Base-by-base conservation (phyloP, 2,797 vertebrate genomes). In the Fundulus diaphanus region DNA sequence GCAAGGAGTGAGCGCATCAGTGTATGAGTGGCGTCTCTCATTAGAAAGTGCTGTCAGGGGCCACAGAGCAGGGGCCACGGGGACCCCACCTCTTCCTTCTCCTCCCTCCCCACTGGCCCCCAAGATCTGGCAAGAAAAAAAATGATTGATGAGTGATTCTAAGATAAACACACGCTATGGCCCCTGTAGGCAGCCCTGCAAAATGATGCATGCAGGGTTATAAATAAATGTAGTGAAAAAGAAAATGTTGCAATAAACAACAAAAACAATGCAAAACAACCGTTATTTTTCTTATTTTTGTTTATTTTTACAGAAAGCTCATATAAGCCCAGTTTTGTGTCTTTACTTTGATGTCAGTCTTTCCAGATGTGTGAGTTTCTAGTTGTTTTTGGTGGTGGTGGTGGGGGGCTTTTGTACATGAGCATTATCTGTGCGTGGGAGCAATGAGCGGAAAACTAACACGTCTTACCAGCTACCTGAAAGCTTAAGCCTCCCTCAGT, bases 111-210 rank as follows among this genome's bases (percentile, higher is more conserved):
- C 72, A 77, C 85, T 84, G 89, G 92, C 93, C 92, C 92, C 87
- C 85, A 93, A 94, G 93, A 94, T 92, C 85, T 46, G 77, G 85
- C 88, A 63, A 79, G 73, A 52, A 54, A 56, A 87, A 87, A 92
- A 93, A 91, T 94, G 95, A 96, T 96, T 94, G 95, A 96, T 96
- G 95, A 95, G 92, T 93, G 90, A 95, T 94, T 88, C 91, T 79
- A 92, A 94, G 94, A 94, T 93, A 95, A 94, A 95, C 94, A 94
- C 82, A 87, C 72, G 73, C 76, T 86, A 71, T 37, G 81, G 88
- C 85, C 93, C 93, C 93, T 76, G 80, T 88, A 92, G 94, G 91
- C 92, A 83, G 82, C 81, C 63, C 82, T 83, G 91, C 86, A 92
- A 93, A 94, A 94, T 94, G 93, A 94, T 93, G 93, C 90, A 93